These are phyloP conservation scores for Molossus alvarezi DNA, from an alignment of 2,797 vertebrate genomes.

Conservation along the genomic window DNA sequence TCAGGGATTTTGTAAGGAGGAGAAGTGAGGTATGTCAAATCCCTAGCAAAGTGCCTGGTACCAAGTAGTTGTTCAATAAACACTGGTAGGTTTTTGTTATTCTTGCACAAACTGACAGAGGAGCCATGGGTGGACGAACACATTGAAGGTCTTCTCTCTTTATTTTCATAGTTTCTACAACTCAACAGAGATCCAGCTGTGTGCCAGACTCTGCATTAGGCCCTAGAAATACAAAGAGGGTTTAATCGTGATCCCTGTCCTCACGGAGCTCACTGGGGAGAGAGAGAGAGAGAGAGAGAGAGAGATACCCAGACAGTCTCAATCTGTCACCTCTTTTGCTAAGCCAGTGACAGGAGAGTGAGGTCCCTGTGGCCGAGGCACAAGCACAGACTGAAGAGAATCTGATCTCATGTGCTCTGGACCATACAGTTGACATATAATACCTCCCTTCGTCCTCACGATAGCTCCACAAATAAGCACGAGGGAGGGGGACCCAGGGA, in stretches of 20 bases:
- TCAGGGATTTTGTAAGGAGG: neutral
- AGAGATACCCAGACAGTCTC: neutral
- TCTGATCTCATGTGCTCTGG: neutral
- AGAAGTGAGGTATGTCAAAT: neutral
- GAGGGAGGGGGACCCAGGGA: neutral
- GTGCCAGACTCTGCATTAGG: neutral
- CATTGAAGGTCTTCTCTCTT: neutral
- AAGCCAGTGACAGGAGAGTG: neutral
- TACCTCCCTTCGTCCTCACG: neutral
- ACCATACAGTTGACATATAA: neutral
- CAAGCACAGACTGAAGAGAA: neutral
- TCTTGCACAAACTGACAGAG: neutral
- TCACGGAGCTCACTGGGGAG: neutral
- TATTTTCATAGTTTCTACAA: neutral
- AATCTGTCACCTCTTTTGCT: neutral
- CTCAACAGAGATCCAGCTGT: neutral
- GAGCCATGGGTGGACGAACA: neutral
- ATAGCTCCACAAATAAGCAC: constrained; percentile 53
- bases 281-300: neutral
- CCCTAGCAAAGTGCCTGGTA: neutral
- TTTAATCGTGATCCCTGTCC: neutral
- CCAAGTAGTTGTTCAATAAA: neutral
- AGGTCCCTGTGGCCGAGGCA: neutral
- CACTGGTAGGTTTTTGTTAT: neutral
- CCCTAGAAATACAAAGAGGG: neutral